Conservation (phyloP, 2,113 vertebrate species). For the Numenius arquata region DNA sequence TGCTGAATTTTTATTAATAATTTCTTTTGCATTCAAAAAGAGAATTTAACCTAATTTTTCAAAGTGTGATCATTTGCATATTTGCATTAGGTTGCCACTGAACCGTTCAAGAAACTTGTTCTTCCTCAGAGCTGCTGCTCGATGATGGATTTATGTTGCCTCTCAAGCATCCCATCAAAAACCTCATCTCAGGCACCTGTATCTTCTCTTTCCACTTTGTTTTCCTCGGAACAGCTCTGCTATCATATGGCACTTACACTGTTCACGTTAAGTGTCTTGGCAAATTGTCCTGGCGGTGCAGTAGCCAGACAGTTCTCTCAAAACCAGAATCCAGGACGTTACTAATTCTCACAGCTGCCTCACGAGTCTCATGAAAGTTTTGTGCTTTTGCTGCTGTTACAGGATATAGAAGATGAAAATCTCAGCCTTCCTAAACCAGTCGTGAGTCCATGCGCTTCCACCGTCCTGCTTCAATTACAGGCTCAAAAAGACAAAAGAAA, state of each 20-base stretch:
- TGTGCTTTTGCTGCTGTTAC: background rate
- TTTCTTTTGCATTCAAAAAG: background rate
- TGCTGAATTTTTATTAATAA: background rate
- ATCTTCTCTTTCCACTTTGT: background rate
- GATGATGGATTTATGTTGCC: background rate
- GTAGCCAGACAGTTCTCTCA: background rate
- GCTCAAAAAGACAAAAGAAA: background rate
- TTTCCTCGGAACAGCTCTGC: background rate
- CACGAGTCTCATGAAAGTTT: background rate
- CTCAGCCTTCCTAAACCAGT: background rate
- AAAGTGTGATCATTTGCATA: background rate
- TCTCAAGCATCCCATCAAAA: background rate
- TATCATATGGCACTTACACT: background rate
- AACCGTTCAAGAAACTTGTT: background rate
- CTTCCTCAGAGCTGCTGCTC: background rate
- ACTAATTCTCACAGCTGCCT: background rate
- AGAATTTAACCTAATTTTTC: background rate
- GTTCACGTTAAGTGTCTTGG: background rate
- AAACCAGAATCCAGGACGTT: background rate
- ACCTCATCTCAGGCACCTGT: background rate
- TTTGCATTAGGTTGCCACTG: background rate
- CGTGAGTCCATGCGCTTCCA: background rate
- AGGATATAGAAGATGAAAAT: background rate
- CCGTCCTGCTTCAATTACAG: background rate
- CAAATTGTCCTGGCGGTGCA: background rate